phyloP scores from a whole-genome alignment of 2,113 vertebrate genomes.

The Lucifuga dentata region DNA sequence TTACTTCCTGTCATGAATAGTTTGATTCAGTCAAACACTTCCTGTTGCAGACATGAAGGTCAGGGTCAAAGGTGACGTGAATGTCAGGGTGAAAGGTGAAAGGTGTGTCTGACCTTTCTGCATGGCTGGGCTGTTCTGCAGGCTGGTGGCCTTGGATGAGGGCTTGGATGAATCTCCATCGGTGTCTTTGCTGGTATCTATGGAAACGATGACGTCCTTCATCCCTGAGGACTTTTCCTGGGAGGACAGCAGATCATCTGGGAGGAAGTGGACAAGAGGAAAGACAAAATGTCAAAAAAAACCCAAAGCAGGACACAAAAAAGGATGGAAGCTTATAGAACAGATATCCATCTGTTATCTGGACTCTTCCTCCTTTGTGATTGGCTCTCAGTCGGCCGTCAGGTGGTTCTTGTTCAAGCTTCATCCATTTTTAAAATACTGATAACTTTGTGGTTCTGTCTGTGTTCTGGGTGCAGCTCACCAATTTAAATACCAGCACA shows the following conservation, averaged over 20 bases:
- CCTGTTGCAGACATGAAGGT: neutral
- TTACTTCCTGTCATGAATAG: slow-evolving; percentile 3
- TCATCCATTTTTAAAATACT: too few species aligned
- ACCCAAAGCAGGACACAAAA: neutral
- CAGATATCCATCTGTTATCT: too few species aligned
- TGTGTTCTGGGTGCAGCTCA: too few species aligned
- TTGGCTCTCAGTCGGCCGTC: too few species aligned
- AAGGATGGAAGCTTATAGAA: too few species aligned
- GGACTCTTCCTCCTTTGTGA: too few species aligned
- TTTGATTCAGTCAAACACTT: too few species aligned
- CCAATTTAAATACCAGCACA: too few species aligned
- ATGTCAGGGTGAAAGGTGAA: neutral
- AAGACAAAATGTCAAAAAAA: slow-evolving; percentile 14
- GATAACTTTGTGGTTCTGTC: too few species aligned
- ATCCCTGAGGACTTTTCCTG: slow-evolving; percentile 92
- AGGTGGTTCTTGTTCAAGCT: too few species aligned
- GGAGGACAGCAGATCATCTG: slow-evolving; percentile 91
- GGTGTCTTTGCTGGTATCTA: slow-evolving; percentile 93
- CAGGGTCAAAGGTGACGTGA: too few species aligned
- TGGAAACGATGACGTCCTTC: slow-evolving; percentile 94
- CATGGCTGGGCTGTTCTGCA: slow-evolving; percentile 84
- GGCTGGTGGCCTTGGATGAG: slow-evolving; percentile 86
- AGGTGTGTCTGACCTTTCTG: slow-evolving; percentile 86
- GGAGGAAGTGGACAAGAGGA: slow-evolving; percentile 15
- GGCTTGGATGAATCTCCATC: slow-evolving; percentile 89